Evolutionary conservation across 2,797 vertebrate species (phyloP), one percentile per base, ranked within the genome.

Genomic region (Muraenolepis orangiensis): DNA sequence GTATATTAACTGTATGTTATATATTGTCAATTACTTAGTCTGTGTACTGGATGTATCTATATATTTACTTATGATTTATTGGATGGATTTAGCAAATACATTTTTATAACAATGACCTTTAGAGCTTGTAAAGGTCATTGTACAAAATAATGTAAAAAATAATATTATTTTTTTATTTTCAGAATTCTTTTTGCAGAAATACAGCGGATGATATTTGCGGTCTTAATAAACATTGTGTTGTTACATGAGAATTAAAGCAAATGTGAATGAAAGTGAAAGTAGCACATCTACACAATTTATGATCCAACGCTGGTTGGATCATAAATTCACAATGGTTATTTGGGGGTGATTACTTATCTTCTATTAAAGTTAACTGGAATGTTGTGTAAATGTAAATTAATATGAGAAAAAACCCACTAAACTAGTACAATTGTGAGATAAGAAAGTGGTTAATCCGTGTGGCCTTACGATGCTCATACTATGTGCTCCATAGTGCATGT

Each of bases 211-310:
- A 14, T 14, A 7, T 78, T 81, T 14, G 77, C 76, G 64, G 77
- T 81, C 73, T 84, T 78, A 84, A 79, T 89, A 88, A 88, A 89
- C 90, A 87, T 86, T 81, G 74, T 80, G 66, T 78, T 80, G n/a
- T 72, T 84, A 72, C 72, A 80, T 84, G 70, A 70, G 73, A 74
- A 73, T 70, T 74, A 34, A 79, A 61, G 80, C 51, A 80, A 80
- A 77, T 80, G 29, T 2, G 13, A 67, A 67, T 67, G 12, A 16
- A 67, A 67, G 34, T 78, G 82, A 72, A 71, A 81, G 61, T 57
- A 68, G 75, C 26, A 69, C 75, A 78, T 67, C 38, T 76, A 57
- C 74, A 77, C 12, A 72, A 72, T 76, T 82, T 81, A 57, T 72
- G 77, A n/a, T n/a, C n/a, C 77, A 72, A 75, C 31, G 66, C 38